These are phyloP conservation scores for Zaprionus obscuricornis DNA, from an alignment of 2,888 invertebrate species.

Conservation along the genomic window DNA sequence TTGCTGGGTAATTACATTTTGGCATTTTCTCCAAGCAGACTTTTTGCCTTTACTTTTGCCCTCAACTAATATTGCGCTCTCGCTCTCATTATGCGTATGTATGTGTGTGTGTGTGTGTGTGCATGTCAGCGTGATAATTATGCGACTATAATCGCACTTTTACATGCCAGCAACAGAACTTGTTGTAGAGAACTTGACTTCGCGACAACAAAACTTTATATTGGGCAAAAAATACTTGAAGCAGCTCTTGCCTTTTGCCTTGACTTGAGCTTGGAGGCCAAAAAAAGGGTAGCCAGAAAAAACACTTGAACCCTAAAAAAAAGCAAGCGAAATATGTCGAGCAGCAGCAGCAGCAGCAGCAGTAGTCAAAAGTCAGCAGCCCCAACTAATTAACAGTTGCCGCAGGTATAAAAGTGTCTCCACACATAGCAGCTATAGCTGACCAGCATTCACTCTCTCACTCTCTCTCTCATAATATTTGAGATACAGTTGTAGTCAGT, in stretches of 20 bases:
- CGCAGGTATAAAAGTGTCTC: constrained; percentile 64
- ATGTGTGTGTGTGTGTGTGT: constrained; percentile 42
- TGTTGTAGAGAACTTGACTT: constrained; percentile 1
- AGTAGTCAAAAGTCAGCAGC: constrained; percentile 73
- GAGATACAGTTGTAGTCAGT: no score
- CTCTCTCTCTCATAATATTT: background rate
- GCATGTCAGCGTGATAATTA: constrained; percentile 79
- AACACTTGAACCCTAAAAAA: constrained; percentile 73
- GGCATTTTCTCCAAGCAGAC: constrained; percentile 62
- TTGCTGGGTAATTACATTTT: constrained; percentile 78
- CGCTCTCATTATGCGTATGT: constrained; percentile 8
- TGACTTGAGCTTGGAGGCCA: background rate
- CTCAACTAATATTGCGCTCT: background rate
- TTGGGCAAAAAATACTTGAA: no score
- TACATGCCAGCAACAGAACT: constrained; percentile 68
- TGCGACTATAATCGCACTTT: constrained; percentile 79
- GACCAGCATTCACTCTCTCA: background rate
- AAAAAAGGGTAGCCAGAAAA: constrained; percentile 3
- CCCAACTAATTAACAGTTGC: constrained; percentile 74
- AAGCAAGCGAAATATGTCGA: constrained; percentile 73
- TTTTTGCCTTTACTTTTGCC: background rate
- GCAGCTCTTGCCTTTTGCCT: no score
- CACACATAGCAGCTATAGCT: background rate
- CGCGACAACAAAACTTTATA: background rate
- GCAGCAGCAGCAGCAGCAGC: no score